These are phyloP conservation scores for Caenorhabditis elegans DNA, from an alignment of 1,140 invertebrate species.

Conservation along the genomic window DNA sequence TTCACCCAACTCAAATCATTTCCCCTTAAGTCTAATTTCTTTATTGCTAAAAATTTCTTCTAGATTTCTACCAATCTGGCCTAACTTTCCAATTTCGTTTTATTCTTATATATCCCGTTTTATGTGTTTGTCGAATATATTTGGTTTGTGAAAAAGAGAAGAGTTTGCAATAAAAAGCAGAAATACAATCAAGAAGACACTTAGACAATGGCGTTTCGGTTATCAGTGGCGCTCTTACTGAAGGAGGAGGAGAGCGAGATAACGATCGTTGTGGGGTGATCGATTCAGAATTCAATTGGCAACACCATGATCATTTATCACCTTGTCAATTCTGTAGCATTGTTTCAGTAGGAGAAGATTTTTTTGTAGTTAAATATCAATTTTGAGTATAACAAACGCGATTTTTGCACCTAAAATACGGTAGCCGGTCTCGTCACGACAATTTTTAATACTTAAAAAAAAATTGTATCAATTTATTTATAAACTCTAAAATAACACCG, in stretches of 20 bases:
- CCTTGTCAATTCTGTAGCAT: too few species aligned
- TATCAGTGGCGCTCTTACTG: slow-evolving; percentile 2
- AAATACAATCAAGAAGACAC: slow-evolving; percentile 16
- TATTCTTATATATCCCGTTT: neutral
- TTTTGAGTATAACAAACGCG: too few species aligned
- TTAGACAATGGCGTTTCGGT: neutral
- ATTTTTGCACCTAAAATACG: too few species aligned
- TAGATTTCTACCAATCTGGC: neutral
- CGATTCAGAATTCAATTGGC: slow-evolving; percentile 14
- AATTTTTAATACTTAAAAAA: too few species aligned
- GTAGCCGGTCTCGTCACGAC: too few species aligned
- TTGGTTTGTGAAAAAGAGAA: neutral
- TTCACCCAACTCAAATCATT: neutral
- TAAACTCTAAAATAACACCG: too few species aligned
- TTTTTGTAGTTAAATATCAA: too few species aligned
- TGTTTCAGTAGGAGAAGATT: too few species aligned
- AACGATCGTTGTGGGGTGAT: slow-evolving; percentile 10
- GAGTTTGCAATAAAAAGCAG: slow-evolving; percentile 16
- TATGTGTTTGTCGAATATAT: slow-evolving; percentile 1
- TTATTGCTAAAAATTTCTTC: neutral
- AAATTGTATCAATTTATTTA: too few species aligned
- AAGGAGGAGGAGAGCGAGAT: neutral
- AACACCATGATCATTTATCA: neutral
- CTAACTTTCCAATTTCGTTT: neutral
- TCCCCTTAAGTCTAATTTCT: neutral